Conservation (phyloP, 2,797 vertebrate genomes). For the Anabas testudineus region DNA sequence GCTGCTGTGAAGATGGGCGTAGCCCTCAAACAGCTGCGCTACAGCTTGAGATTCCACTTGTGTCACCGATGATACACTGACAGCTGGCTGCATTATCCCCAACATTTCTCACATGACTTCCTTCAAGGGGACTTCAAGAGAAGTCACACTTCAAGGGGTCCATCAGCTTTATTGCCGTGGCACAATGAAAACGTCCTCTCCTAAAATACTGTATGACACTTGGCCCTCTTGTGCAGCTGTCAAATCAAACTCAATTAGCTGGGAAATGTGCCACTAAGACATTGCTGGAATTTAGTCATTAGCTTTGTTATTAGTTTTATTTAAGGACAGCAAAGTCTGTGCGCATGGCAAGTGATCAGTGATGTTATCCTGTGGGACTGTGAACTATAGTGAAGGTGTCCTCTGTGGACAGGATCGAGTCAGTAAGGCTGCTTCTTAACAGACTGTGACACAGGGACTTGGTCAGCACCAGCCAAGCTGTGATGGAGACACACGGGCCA, state of each 20-base stretch:
- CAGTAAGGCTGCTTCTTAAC: conserved; percentile 57
- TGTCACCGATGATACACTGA: conserved; percentile 63
- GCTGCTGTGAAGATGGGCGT: conserved; percentile 50
- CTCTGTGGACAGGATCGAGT: conserved; percentile 54
- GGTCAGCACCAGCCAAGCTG: conserved; percentile 54
- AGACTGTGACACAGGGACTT: conserved; percentile 57
- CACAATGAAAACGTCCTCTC: conserved; percentile 73
- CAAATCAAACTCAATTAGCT: conserved; percentile 79
- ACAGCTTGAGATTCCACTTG: conserved; percentile 65
- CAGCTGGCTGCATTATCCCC: conserved; percentile 79
- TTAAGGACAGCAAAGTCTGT: conserved; percentile 49
- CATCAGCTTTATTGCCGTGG: conserved; percentile 66
- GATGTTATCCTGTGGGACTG: conserved; percentile 36
- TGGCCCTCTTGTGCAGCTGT: conserved; percentile 59
- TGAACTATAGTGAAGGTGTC: conserved; percentile 25
- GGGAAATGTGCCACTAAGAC: conserved; percentile 59
- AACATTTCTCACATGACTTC: conserved; percentile 76
- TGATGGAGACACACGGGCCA: conserved; percentile 40
- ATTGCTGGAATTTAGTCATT: conserved; percentile 61
- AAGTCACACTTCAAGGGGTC: conserved; percentile 76
- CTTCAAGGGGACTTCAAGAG: conserved; percentile 73
- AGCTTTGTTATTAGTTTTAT: conserved; percentile 64
- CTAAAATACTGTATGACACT: conserved; percentile 73
- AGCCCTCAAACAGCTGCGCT: conserved; percentile 67
- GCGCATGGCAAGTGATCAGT: conserved; percentile 23